A percentile compares a stretch with the other conserved stretches of the same genome.
These are phyloP conservation scores for Parotia lawesii DNA, from an alignment of 2,113 vertebrate genomes.

Conservation along the genomic window DNA sequence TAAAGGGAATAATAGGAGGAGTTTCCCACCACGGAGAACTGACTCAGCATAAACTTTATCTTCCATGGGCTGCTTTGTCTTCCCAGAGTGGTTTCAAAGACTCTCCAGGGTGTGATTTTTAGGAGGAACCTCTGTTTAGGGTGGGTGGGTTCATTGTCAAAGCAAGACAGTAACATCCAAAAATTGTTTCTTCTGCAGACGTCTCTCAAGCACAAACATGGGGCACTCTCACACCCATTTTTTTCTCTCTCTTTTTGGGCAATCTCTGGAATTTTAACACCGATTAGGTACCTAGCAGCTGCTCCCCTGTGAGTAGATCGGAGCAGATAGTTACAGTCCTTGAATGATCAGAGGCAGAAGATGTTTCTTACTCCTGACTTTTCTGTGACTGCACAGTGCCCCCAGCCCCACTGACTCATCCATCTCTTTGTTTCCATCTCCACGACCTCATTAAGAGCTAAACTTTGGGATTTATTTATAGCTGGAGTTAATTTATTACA, in stretches of 20 bases:
- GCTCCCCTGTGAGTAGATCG: fast-evolving
- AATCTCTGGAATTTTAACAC: background rate
- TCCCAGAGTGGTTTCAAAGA: background rate
- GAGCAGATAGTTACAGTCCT: background rate
- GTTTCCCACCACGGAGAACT: background rate
- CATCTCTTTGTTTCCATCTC: background rate
- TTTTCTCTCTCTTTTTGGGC: background rate
- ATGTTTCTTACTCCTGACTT: fast-evolving
- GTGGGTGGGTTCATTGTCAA: background rate
- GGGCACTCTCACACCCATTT: background rate
- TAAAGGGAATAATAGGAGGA: fast-evolving
- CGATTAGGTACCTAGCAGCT: background rate
- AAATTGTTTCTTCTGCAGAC: background rate
- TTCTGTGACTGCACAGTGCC: background rate
- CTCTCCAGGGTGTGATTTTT: background rate
- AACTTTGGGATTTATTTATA: background rate
- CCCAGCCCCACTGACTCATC: background rate
- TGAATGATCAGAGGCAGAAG: background rate
- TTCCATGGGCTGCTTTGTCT: background rate
- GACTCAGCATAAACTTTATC: background rate
- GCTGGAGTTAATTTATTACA: background rate
- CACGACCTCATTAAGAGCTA: background rate
- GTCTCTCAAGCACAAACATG: fast-evolving
- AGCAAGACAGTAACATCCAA: background rate
- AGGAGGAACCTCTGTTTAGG: background rate